A percentile compares a stretch with the other conserved stretches of the same genome.
Evolutionary conservation across 2,888 invertebrate species (phyloP).

Genomic region (Xestia c-nigrum): DNA sequence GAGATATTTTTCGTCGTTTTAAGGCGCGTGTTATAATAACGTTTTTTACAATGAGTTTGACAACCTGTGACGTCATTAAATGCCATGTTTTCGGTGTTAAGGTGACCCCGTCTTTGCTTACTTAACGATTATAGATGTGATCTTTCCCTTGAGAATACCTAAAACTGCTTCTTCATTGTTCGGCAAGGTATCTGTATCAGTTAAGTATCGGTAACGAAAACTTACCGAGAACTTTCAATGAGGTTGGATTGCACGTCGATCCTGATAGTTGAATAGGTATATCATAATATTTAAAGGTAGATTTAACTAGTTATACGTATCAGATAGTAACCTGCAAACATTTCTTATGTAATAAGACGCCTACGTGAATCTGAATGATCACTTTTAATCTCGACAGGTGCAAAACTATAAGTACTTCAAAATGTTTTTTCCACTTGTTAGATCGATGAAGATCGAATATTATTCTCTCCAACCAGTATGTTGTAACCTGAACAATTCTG

Average conservation of each 20-base stretch:
- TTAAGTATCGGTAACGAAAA: conserved; percentile 22
- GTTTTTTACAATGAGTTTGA: background rate
- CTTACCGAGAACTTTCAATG: background rate
- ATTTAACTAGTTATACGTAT: background rate
- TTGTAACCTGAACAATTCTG: background rate
- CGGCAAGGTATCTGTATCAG: background rate
- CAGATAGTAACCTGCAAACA: background rate
- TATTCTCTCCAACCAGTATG: background rate
- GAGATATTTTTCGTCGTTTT: conserved; percentile 18
- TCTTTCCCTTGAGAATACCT: background rate
- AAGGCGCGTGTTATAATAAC: conserved; percentile 2
- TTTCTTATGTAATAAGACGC: background rate
- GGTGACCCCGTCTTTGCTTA: conserved; percentile 14
- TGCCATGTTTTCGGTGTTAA: background rate
- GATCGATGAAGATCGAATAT: background rate
- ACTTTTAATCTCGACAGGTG: background rate
- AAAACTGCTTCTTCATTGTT: conserved; percentile 11
- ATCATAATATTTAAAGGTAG: background rate
- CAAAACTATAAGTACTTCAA: background rate
- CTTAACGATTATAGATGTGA: background rate
- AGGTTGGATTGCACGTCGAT: background rate
- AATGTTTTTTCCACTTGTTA: background rate
- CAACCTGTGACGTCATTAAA: conserved; percentile 1
- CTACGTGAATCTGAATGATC: background rate
- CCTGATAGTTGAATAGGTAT: background rate